Conservation (phyloP, 1,140 invertebrate species). For the Drosophila lini region DNA sequence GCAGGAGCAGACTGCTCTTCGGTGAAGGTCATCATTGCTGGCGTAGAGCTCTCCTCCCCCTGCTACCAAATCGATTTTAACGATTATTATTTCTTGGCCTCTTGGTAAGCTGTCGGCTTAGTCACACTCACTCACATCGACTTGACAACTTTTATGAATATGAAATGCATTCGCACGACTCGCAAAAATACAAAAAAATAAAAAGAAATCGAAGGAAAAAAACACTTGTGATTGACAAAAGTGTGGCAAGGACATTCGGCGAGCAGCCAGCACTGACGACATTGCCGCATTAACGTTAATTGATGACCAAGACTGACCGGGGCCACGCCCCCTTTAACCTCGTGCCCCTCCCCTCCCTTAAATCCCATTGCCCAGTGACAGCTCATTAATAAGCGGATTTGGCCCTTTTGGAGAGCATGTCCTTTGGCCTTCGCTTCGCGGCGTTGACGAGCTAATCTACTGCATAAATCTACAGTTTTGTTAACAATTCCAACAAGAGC, state of each 20-base stretch:
- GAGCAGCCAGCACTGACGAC: slow-evolving; percentile 40
- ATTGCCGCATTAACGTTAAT: slow-evolving; percentile 62
- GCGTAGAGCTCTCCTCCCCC: slow-evolving; percentile 29
- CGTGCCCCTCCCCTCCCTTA: background rate
- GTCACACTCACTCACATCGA: slow-evolving; percentile 53
- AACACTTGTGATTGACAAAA: slow-evolving; percentile 74
- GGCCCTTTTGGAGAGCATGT: slow-evolving; percentile 41
- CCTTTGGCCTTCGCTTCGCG: slow-evolving; percentile 48
- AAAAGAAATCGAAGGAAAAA: slow-evolving; percentile 2
- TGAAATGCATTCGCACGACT: slow-evolving; percentile 67
- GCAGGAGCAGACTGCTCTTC: slow-evolving; percentile 35
- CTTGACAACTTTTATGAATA: slow-evolving; percentile 67
- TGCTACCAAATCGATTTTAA: slow-evolving; percentile 72
- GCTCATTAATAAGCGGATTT: slow-evolving; percentile 81
- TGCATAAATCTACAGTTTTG: slow-evolving; percentile 78
- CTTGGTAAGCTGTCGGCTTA: slow-evolving; percentile 41
- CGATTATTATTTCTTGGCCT: slow-evolving; percentile 65
- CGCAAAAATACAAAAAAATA: slow-evolving; percentile 11
- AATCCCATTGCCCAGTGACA: slow-evolving; percentile 48
- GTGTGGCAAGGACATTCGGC: slow-evolving; percentile 71
- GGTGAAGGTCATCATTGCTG: slow-evolving; percentile 65
- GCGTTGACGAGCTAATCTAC: slow-evolving; percentile 76
- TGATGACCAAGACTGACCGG: slow-evolving; percentile 63
- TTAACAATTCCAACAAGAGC: slow-evolving; percentile 69
- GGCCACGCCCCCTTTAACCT: slow-evolving; percentile 12